Base-by-base conservation (phyloP, 64 coral and sea anemone genomes). In the Pachyseris speciosa region DNA sequence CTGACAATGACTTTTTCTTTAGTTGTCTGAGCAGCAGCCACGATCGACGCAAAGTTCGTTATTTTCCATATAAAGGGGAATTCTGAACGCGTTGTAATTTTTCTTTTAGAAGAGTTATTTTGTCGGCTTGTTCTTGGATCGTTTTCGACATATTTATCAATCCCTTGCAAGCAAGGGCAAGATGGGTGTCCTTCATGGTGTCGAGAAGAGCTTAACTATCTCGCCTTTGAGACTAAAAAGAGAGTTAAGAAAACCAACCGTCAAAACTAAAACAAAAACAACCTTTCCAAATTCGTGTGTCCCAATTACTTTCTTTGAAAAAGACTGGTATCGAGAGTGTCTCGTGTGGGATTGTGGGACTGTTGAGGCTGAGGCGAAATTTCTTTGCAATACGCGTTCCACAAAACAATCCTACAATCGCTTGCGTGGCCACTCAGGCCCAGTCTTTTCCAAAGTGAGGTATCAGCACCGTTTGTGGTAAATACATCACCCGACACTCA, bases 31-130 rank as follows among this genome's bases (percentile, higher is more conserved):
- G 70, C 69, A 72, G 69, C 69, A 17, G 37, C 40, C 70, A 74
- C 27, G 24, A 45, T n/a, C 0, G 70, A 74, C 25, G 38, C 3
- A 74, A 74, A 74, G 70, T 74, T 74, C 70, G 70, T 44, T 74
- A 74, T 74, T 74, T 74, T 74, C 70, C 70, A 74, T 15, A 74
- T 45, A 47, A 74, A 74, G 38, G 70, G 70, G 38, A 74, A 74
- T 74, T 74, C n/a, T 74, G 70, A 10, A 74, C 24, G n/a, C 70
- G 70, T 74, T 74, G 20, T 45, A 74, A 74, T 40, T 74, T 74
- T 43, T 26, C 70, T 74, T 74, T 40, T 26, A 74, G 70, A 17
- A 39, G 22, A 27, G 22, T 26, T 10, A 74, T 74, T 1, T 39
- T 74, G 10, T 74, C 20, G 27, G 70, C 70, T 45, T 74, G 70